Evolutionary conservation across 2,113 vertebrate species (phyloP).

Genomic region (Regulus satrapa): DNA sequence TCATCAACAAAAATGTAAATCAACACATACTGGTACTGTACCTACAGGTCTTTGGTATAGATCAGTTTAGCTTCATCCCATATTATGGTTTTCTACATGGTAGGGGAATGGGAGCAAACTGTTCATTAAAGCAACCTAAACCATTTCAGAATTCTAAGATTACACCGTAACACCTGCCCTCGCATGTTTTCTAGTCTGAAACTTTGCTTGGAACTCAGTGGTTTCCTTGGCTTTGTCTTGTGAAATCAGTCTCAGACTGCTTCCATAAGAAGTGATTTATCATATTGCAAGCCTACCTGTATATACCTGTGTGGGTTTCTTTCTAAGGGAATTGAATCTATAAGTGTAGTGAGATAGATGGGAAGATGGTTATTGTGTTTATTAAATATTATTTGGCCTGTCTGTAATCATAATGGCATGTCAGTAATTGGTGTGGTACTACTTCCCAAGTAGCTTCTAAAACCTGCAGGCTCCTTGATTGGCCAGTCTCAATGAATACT

Average conservation of each 20-base stretch:
- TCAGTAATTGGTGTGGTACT: not conserved
- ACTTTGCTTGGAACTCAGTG: not conserved
- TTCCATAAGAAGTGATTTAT: not conserved
- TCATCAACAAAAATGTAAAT: not conserved
- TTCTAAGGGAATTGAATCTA: not conserved
- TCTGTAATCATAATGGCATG: not conserved
- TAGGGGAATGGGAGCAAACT: not conserved
- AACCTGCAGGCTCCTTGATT: not conserved
- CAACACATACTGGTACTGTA: accelerated
- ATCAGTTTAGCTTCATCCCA: not conserved
- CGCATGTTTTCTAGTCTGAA: not conserved
- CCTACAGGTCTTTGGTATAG: not conserved
- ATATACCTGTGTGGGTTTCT: not conserved
- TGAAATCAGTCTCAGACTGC: not conserved
- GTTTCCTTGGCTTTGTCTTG: not conserved
- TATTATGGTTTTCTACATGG: not conserved
- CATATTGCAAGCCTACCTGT: not conserved
- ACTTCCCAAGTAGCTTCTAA: not conserved
- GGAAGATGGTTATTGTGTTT: not conserved
- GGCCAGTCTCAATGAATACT: accelerated
- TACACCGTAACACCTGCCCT: not conserved
- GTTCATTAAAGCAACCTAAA: not conserved
- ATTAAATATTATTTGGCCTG: not conserved
- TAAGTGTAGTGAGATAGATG: not conserved
- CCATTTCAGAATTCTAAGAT: not conserved